Base-by-base conservation (phyloP, 1,140 invertebrate species). In the Ceratina australensis region DNA sequence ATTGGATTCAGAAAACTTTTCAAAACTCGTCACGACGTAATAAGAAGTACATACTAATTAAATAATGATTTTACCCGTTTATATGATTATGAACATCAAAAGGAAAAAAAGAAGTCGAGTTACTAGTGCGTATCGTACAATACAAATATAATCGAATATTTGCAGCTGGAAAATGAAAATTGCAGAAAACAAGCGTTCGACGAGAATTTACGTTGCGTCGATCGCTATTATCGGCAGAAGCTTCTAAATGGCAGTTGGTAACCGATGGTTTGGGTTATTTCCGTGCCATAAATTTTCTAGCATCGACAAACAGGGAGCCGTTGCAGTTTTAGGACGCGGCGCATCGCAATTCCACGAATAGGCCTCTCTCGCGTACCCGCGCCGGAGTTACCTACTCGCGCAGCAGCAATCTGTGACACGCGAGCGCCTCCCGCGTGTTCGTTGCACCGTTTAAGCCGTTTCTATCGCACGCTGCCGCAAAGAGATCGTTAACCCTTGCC, bases 401-500 rank as follows among this genome's bases (percentile, higher is more conserved):
- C 33, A 20, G 18, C n/a, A 7, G 59, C 71, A 74, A 80, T 81
- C 77, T 81, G 56, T 81, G 79, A 81, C 79, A 81, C 78, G 79
- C 79, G 69, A 81, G 61, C 65, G 59, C 60, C 78, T 57, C 61
- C 49, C 68, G 69, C 59, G 59, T 42, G 50, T 54, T 81, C 54
- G 67, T 79, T 71, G 72, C 63, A 81, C 72, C 78, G 77, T 80
- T 74, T 66, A 57, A 54, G 28, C 56, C 78, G 50, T 80, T 81
- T 74, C 78, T 80, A 80, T 80, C 72, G 67, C 66, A 79, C 33
- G 77, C 68, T 63, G 78, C 28, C 20, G 77, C 68, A 57, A 60
- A 79, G 77, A 64, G 79, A 81, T 81, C 78, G 78, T 81, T 81
- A 81, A 72, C 69, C 79, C 63, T 56, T 57, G 64, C 56, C 77